A percentile compares a stretch with the other conserved stretches of the same genome.
These are phyloP conservation scores for Microdon myrmicae DNA, from an alignment of 2,888 invertebrate genomes.

Conservation along the genomic window DNA sequence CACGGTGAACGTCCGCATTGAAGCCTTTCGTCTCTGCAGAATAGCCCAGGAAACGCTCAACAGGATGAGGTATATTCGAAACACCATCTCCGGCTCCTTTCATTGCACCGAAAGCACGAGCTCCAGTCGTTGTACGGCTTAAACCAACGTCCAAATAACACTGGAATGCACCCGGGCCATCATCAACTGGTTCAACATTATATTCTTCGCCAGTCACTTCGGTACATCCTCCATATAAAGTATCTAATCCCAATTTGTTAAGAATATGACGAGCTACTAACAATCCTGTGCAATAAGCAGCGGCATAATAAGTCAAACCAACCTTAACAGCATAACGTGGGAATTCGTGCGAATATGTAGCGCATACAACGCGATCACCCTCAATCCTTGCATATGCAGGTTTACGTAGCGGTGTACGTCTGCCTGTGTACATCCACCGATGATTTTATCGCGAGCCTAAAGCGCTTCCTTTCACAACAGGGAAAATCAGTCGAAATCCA, in stretches of 20 bases:
- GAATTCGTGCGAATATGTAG: conserved; percentile 97
- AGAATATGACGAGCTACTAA: conserved; percentile 92
- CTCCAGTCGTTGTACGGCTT: conserved; percentile 97
- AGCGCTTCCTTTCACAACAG: too few relatives aligned
- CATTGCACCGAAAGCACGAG: conserved; percentile 97
- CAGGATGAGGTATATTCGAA: conserved; percentile 97
- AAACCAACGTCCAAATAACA: conserved; percentile 98
- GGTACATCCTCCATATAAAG: conserved; percentile 86
- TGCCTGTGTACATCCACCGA: too few relatives aligned
- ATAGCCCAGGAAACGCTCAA: conserved; percentile 97
- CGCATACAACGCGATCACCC: conserved; percentile 96
- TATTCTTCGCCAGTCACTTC: conserved; percentile 96
- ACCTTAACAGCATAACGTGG: conserved; percentile 96
- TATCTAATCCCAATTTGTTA: conserved; percentile 90
- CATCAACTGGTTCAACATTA: conserved; percentile 91
- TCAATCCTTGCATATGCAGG: conserved; percentile 98
- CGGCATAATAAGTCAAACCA: conserved; percentile 98
- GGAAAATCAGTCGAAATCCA: too few relatives aligned
- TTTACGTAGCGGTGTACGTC: too few relatives aligned
- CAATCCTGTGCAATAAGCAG: conserved; percentile 98
- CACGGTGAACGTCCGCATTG: conserved; percentile 94
- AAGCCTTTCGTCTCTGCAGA: conserved; percentile 88
- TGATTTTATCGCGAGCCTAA: too few relatives aligned
- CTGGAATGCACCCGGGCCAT: conserved; percentile 95
- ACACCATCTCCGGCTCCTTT: conserved; percentile 99